Conservation (phyloP, 1,140 invertebrate genomes). For the Eupristina koningsbergeri region DNA sequence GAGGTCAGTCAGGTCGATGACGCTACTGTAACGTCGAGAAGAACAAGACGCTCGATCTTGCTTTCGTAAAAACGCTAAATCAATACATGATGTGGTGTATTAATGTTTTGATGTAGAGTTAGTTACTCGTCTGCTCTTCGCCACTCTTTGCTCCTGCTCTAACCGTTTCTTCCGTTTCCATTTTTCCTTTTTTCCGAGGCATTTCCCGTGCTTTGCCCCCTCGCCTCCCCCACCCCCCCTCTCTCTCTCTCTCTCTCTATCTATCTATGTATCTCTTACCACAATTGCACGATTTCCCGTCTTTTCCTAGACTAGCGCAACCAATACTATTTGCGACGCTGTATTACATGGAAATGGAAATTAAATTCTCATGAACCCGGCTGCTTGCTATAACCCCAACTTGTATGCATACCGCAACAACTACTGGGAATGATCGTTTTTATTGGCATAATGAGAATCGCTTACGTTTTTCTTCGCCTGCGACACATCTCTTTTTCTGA, state of each 20-base stretch:
- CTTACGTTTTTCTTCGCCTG: constrained; percentile 26
- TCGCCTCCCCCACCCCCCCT: not conserved
- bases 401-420: not conserved
- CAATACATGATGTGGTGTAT: constrained; percentile 51
- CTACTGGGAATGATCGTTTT: not conserved
- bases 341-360: constrained; percentile 36
- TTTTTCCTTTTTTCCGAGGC: not conserved
- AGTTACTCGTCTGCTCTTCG: not conserved
- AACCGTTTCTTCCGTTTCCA: constrained; percentile 24
- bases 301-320: not conserved
- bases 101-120: constrained; percentile 46
- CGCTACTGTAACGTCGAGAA: constrained; percentile 45
- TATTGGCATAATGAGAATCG: not conserved
- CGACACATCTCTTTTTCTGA: too few species aligned
- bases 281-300: not conserved
- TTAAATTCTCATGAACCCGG: constrained; percentile 39
- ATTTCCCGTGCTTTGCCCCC: too few species aligned
- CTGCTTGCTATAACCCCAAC: not conserved
- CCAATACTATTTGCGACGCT: constrained; percentile 25
- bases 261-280: too few species aligned
- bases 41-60: constrained; percentile 20
- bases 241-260: too few species aligned
- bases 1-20: constrained; percentile 54
- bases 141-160: constrained; percentile 9
- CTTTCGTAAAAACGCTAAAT: constrained; percentile 46